These are phyloP conservation scores for Luperina testacea DNA, from an alignment of 2,888 invertebrate genomes.

Conservation along the genomic window DNA sequence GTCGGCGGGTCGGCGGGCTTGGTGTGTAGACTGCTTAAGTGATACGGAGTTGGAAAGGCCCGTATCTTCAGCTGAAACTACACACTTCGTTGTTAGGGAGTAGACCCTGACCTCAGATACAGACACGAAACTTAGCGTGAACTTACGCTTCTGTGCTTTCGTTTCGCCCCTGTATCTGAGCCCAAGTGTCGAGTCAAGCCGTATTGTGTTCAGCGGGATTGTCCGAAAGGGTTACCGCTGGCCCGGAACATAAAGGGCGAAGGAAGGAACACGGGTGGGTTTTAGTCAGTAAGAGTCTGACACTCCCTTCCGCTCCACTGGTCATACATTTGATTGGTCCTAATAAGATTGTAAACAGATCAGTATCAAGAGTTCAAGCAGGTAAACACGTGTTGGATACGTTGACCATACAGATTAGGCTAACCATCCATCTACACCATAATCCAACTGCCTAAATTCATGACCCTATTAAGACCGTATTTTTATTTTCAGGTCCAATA, in stretches of 20 bases:
- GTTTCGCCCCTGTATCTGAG: background rate
- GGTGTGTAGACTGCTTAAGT: too few species aligned
- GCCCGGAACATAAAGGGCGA: too few species aligned
- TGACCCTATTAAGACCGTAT: background rate
- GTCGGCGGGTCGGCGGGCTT: too few species aligned
- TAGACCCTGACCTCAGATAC: background rate
- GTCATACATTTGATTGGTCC: background rate
- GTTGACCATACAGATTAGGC: background rate
- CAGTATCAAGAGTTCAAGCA: background rate
- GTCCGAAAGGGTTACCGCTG: too few species aligned
- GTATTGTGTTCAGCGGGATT: too few species aligned
- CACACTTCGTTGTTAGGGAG: too few species aligned
- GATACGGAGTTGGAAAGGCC: too few species aligned
- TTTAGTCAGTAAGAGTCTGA: too few species aligned
- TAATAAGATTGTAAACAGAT: background rate
- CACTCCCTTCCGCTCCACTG: too few species aligned
- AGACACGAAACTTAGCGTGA: background rate
- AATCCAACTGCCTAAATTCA: background rate
- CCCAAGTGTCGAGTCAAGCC: background rate
- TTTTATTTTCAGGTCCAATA: constrained; percentile 49
- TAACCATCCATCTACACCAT: background rate
- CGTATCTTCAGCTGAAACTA: too few species aligned
- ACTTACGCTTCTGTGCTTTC: background rate
- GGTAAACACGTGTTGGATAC: background rate
- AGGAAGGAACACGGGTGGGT: too few species aligned